A percentile compares a stretch with the other conserved stretches of the same genome.
These are phyloP conservation scores for Oryzias curvinotus DNA, from an alignment of 2,113 vertebrate species.

Conservation along the genomic window DNA sequence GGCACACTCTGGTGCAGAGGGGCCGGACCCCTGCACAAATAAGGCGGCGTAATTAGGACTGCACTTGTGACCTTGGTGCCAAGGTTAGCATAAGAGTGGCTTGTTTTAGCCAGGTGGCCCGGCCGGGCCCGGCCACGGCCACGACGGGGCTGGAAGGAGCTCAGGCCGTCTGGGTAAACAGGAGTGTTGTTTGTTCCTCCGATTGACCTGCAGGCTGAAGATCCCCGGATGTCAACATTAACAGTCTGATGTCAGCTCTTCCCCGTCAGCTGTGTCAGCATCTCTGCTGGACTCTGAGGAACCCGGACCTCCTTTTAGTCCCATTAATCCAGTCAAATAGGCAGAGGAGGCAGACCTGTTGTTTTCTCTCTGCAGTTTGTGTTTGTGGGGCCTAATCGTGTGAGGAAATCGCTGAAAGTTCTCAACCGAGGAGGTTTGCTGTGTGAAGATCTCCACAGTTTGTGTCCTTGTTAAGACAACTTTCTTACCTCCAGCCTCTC, in stretches of 20 bases:
- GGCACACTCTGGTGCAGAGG: conserved; percentile 56
- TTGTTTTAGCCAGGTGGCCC: conserved; percentile 67
- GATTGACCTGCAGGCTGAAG: conserved; percentile 66
- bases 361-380: too few species aligned
- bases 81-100: conserved; percentile 64
- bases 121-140: conserved; percentile 11
- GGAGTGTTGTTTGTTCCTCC: conserved; percentile 71
- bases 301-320: too few species aligned
- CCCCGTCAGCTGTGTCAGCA: conserved; percentile 62
- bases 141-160: conserved; percentile 6
- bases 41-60: conserved; percentile 65
- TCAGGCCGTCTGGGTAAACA: conserved; percentile 64
- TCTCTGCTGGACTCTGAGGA: too few species aligned
- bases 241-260: conserved; percentile 69
- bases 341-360: too few species aligned
- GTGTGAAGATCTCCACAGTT: not conserved
- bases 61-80: conserved; percentile 76
- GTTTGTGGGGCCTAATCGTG: not conserved
- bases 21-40: conserved; percentile 65
- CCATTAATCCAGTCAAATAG: too few species aligned
- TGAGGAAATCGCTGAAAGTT: conserved; percentile 48
- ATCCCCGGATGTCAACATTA: conserved; percentile 71
- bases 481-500: too few species aligned
- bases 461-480: not conserved
- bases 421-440: conserved; percentile 44